Percentiles rank a stretch among this genome's conserved stretches.
These are phyloP conservation scores for Turritopsis dohrnii DNA, from an alignment of 30 jellyfish, hydroid and myxozoan genomes.

Conservation along the genomic window DNA sequence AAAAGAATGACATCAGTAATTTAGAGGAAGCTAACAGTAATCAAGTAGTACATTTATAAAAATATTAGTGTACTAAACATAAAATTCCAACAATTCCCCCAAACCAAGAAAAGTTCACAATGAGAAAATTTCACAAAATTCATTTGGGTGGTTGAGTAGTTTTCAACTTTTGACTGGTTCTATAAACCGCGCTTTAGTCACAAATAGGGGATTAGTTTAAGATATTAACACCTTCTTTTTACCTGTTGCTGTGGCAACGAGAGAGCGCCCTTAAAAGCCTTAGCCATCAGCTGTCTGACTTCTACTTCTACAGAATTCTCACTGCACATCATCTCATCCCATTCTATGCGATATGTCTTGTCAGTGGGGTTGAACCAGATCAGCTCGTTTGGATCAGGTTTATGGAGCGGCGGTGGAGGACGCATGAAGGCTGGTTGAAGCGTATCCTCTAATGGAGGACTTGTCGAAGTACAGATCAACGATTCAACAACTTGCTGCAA, in stretches of 20 bases:
- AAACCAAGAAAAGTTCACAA: no score
- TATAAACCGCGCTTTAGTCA: neutral
- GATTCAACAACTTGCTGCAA: conserved; percentile 65
- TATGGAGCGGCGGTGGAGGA: conserved; percentile 88
- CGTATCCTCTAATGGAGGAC: conserved; percentile 70
- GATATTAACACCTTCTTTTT: conserved; percentile 15
- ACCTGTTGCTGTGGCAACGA: conserved; percentile 79
- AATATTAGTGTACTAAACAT: no score
- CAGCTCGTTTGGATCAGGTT: conserved; percentile 75
- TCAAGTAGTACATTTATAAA: neutral
- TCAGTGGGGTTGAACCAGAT: conserved; percentile 80
- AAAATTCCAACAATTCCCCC: no score
- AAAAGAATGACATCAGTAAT: neutral
- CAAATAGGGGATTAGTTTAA: neutral
- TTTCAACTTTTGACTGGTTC: neutral
- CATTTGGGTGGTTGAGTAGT: neutral
- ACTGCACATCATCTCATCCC: conserved; percentile 96
- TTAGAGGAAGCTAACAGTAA: neutral
- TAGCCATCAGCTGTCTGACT: conserved; percentile 85
- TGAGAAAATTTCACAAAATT: no score
- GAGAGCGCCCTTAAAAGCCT: conserved; percentile 88
- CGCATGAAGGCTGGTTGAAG: conserved; percentile 75
- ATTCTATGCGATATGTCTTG: conserved; percentile 26
- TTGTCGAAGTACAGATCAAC: conserved; percentile 53
- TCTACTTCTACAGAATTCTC: conserved; percentile 80